Percentiles rank a stretch among this genome's conserved stretches.
phyloP scores from a whole-genome alignment of 2,797 vertebrate genomes.

The Sebastes kiyomatsui region DNA sequence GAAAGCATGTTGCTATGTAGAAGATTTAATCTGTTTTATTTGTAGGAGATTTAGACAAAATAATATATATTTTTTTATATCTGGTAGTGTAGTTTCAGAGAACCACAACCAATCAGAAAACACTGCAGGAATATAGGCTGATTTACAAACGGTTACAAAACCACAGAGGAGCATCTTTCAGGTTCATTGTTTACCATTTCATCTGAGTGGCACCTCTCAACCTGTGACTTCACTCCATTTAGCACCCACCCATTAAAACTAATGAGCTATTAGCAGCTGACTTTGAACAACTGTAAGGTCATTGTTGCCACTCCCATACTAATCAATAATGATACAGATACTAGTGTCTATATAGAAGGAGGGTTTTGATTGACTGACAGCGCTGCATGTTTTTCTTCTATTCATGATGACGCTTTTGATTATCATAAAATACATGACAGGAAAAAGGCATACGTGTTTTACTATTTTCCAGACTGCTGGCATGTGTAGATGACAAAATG shows the following conservation, averaged over 20 bases:
- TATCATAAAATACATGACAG: background rate
- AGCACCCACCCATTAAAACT: conserved; percentile 57
- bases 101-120: conserved; percentile 11
- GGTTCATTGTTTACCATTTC: conserved; percentile 47
- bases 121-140: background rate
- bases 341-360: background rate
- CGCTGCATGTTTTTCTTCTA: background rate
- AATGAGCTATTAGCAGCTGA: conserved; percentile 56
- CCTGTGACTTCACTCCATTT: conserved; percentile 57
- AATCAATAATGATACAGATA: conserved; percentile 7
- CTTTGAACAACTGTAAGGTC: conserved; percentile 50
- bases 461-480: background rate
- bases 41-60: conserved; percentile 7
- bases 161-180: conserved; percentile 5
- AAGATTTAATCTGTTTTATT: conserved; percentile 9
- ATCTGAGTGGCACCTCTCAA: conserved; percentile 42
- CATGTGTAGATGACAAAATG: background rate
- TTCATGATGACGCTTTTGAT: background rate
- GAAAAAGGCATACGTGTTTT: background rate
- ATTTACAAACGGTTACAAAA: conserved; percentile 10
- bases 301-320: background rate
- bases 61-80: background rate
- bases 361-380: conserved; percentile 1
- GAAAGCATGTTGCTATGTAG: background rate
- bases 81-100: background rate